phyloP scores from a whole-genome alignment of 2,888 invertebrate species.

The Clostera curtula region DNA sequence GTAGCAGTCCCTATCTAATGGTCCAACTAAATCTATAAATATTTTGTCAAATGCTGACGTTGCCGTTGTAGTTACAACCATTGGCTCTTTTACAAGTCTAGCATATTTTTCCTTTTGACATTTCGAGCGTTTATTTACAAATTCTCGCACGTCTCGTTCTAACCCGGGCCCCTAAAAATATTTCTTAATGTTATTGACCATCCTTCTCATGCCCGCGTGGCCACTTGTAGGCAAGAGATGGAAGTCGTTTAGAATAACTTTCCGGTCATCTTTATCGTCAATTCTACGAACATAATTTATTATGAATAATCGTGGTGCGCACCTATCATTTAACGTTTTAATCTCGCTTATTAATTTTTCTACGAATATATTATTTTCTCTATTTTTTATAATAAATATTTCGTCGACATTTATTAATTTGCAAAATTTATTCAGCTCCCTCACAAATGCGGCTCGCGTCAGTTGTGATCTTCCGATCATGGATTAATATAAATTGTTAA shows the following conservation, averaged over 20 bases:
- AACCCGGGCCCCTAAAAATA: slow-evolving; percentile 6
- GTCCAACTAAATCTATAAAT: slow-evolving; percentile 6
- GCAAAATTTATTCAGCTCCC: slow-evolving; percentile 2
- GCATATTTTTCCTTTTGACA: slow-evolving; percentile 6
- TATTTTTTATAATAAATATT: slow-evolving; percentile 5
- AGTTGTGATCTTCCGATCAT: slow-evolving; percentile 7
- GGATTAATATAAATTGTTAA: too few relatives aligned
- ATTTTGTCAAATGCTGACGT: slow-evolving; percentile 3
- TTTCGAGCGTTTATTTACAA: slow-evolving; percentile 5
- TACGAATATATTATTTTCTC: slow-evolving; percentile 3
- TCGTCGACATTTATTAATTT: slow-evolving; percentile 3
- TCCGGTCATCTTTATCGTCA: too few relatives aligned
- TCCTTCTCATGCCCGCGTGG: slow-evolving; percentile 8
- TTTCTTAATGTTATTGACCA: slow-evolving; percentile 7
- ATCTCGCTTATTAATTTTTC: not conserved
- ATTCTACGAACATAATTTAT: slow-evolving; percentile 1
- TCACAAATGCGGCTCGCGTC: slow-evolving; percentile 8
- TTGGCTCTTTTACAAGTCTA: slow-evolving; percentile 1
- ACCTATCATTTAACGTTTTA: not conserved
- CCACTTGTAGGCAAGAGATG: slow-evolving; percentile 7
- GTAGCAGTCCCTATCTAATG: too few relatives aligned
- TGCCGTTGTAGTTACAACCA: slow-evolving; percentile 6
- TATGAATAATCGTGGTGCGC: slow-evolving; percentile 4
- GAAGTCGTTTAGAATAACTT: slow-evolving; percentile 5
- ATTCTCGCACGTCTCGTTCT: slow-evolving; percentile 3